These are phyloP conservation scores for Agrochola circellaris DNA, from an alignment of 2,888 invertebrate genomes.

Conservation along the genomic window DNA sequence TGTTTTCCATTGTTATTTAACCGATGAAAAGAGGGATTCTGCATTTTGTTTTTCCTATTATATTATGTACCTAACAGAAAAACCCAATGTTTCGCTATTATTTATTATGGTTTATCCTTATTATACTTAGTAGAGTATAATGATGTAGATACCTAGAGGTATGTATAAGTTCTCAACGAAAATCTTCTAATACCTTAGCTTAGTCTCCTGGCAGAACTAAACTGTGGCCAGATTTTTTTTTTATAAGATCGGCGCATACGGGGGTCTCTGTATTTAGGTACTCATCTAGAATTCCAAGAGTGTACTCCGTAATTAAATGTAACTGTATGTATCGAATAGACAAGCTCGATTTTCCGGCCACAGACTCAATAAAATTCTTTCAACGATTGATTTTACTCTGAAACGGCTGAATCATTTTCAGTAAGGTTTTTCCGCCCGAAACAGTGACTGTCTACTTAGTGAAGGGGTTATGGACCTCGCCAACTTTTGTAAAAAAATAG, in stretches of 20 bases:
- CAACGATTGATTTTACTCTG: constrained; percentile 12
- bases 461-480: neutral
- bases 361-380: neutral
- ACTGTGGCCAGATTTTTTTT: no score
- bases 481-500: neutral
- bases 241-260: no score
- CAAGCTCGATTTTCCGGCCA: neutral
- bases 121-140: no score
- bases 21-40: neutral
- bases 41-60: constrained; percentile 13
- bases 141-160: neutral
- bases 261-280: no score
- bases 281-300: neutral
- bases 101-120: constrained; percentile 13
- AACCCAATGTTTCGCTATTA: neutral
- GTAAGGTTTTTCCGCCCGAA: neutral
- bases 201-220: neutral
- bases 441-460: neutral
- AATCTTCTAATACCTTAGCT: neutral
- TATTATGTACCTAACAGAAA: constrained; percentile 2
- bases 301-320: neutral
- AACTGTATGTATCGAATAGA: no score
- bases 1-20: constrained; percentile 1
- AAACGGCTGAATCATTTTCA: constrained; percentile 27
- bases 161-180: neutral